Conservation (phyloP, 2,888 invertebrate genomes). For the Sminthurinus aureus region DNA sequence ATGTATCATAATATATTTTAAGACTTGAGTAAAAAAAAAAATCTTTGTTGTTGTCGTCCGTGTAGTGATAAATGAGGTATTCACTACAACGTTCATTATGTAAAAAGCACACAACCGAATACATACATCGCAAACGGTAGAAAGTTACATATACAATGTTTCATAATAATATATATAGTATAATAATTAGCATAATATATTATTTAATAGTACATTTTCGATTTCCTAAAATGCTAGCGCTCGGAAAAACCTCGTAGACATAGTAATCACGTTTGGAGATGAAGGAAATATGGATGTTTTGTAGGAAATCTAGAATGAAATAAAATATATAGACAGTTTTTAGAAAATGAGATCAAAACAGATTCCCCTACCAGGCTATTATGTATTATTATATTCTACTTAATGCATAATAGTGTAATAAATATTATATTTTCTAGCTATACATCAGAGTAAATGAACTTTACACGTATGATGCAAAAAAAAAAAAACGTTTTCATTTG, state of each 20-base stretch:
- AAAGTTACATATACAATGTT: slow-evolving; percentile 7
- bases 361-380: no score
- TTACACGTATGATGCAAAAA: no score
- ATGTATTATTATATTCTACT: no score
- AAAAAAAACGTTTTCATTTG: no score
- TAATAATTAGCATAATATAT: not conserved
- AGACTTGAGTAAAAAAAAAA: slow-evolving; percentile 19
- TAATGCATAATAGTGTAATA: no score
- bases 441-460: no score
- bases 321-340: slow-evolving; percentile 6
- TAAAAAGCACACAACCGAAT: slow-evolving; percentile 24
- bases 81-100: not conserved
- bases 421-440: no score
- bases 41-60: not conserved
- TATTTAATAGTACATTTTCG: not conserved
- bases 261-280: slow-evolving; percentile 41
- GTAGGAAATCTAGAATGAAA: slow-evolving; percentile 68
- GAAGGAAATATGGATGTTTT: slow-evolving; percentile 68
- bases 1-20: not conserved
- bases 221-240: slow-evolving; percentile 28
- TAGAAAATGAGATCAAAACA: no score
- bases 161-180: not conserved
- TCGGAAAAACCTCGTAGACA: slow-evolving; percentile 43
- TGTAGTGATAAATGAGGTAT: not conserved
- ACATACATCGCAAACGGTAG: not conserved